A percentile compares a stretch with the other conserved stretches of the same genome.
phyloP scores from a whole-genome alignment of 2,888 invertebrate species.

The Anaspis maculata region DNA sequence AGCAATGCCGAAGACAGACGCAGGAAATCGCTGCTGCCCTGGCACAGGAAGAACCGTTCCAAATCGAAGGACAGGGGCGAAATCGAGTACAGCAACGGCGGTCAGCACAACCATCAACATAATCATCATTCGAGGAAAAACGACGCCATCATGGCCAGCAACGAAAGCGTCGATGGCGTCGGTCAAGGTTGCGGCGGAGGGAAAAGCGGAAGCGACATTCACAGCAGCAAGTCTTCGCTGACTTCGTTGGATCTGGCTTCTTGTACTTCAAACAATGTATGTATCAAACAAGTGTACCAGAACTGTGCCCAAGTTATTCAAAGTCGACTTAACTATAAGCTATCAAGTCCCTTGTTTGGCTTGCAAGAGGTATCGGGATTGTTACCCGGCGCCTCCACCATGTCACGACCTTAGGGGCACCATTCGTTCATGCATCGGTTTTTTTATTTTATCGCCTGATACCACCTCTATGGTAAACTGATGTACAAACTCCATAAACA shows the following conservation, averaged over 20 bases:
- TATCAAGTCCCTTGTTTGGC: too few species aligned
- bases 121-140: constrained; percentile 20
- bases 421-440: too few species aligned
- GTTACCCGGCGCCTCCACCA: too few species aligned
- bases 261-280: too few species aligned
- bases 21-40: constrained; percentile 82
- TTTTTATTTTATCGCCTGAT: too few species aligned
- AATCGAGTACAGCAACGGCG: constrained; percentile 41
- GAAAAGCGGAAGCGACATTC: constrained; percentile 42
- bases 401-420: too few species aligned
- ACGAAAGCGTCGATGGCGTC: constrained; percentile 8
- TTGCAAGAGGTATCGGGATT: too few species aligned
- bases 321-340: too few species aligned
- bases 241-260: constrained; percentile 52
- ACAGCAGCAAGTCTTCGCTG: constrained; percentile 53
- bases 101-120: not conserved
- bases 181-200: constrained; percentile 7
- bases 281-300: too few species aligned
- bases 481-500: too few species aligned
- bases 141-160: constrained; percentile 10
- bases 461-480: too few species aligned
- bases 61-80: constrained; percentile 54
- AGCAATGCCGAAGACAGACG: constrained; percentile 83
- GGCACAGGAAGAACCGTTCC: constrained; percentile 70
- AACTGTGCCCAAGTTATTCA: too few species aligned